Base-by-base conservation (phyloP, 23 tunicate species). In the Ciona savignyi region DNA sequence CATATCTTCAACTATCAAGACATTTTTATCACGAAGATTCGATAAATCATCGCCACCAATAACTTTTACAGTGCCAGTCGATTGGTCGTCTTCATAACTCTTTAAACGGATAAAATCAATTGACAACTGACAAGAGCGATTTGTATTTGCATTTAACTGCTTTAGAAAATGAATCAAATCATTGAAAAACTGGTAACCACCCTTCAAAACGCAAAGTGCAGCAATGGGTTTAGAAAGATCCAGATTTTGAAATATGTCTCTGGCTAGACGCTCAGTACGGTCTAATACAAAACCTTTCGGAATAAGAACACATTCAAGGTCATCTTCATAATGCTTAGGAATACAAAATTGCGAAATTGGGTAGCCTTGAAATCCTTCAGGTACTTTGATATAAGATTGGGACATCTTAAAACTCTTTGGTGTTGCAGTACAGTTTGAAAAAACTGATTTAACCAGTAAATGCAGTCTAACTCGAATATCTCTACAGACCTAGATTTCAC, bases 1-100 rank as follows among this genome's bases (percentile, higher is more conserved):
- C 60, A 92, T 92, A 35, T 92, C 98, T 51, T 92, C 98, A 51
- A 92, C 98, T 34, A 92, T 65, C 27, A 92, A 77, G 11, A 92
- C 92, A 73, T 85, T 85, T 76, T 92, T 92, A 2, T 93, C 98
- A 0, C 27, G 20, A 21, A 85, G 30, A 65, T 70, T 48, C 9
- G 81, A 68, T 48, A 92, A 63, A 69, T 92, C 78, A 73, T 92
- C 98, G n/a, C 98, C 82, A 27, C 98, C 98, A 76, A 92, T 92
- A 22, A 92, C 87, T 71, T 77, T 76, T 1, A 92, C 90, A n/a
- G 30, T 68, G 32, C 92, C 98, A 70, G 72, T 80, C 29, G 98
- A 85, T 60, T 80, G 83, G 35, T 77, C 86, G 80, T 80, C 77
- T 28, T 32, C 72, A 72, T 92, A 92, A 71, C 92, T 85, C 49